Evolutionary conservation across 1,140 invertebrate species (phyloP).

Genomic region (Drosophila takahashii): DNA sequence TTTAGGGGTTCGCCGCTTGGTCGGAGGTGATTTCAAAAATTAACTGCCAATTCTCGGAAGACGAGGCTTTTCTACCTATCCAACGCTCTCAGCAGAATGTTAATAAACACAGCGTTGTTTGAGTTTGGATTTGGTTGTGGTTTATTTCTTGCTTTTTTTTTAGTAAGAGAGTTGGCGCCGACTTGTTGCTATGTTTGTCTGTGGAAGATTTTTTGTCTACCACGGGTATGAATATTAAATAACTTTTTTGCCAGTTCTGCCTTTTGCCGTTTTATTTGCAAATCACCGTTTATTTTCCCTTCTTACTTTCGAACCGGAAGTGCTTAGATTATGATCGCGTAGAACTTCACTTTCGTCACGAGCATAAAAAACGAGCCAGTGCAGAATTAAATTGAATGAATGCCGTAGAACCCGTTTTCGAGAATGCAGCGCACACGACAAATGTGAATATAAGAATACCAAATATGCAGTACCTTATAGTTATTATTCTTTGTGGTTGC

Average conservation of each 20-base stretch:
- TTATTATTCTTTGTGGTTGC: no score
- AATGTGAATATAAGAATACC: slow-evolving; percentile 24
- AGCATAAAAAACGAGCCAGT: no score
- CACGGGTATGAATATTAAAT: slow-evolving; percentile 67
- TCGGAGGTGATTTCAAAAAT: slow-evolving; percentile 65
- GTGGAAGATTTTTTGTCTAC: slow-evolving; percentile 13
- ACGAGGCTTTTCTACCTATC: slow-evolving; percentile 40
- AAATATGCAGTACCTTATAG: slow-evolving; percentile 11
- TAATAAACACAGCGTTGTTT: slow-evolving; percentile 65
- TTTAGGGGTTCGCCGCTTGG: slow-evolving; percentile 36
- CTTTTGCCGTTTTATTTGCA: slow-evolving; percentile 29
- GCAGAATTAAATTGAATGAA: slow-evolving; percentile 36
- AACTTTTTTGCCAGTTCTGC: slow-evolving; percentile 51
- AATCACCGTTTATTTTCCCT: slow-evolving; percentile 36
- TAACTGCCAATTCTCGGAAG: slow-evolving; percentile 82
- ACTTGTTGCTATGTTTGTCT: slow-evolving; percentile 77
- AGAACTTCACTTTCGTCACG: slow-evolving; percentile 54
- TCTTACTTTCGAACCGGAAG: slow-evolving; percentile 62
- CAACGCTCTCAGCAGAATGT: slow-evolving; percentile 63
- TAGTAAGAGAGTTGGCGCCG: slow-evolving; percentile 47
- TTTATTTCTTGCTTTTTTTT: neutral
- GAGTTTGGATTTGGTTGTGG: slow-evolving; percentile 33
- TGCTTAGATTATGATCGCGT: slow-evolving; percentile 40
- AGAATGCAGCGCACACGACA: slow-evolving; percentile 31
- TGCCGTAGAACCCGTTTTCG: slow-evolving; percentile 45